These are phyloP conservation scores for Setophaga kirtlandii DNA, from an alignment of 2,113 vertebrate species.

Conservation along the genomic window DNA sequence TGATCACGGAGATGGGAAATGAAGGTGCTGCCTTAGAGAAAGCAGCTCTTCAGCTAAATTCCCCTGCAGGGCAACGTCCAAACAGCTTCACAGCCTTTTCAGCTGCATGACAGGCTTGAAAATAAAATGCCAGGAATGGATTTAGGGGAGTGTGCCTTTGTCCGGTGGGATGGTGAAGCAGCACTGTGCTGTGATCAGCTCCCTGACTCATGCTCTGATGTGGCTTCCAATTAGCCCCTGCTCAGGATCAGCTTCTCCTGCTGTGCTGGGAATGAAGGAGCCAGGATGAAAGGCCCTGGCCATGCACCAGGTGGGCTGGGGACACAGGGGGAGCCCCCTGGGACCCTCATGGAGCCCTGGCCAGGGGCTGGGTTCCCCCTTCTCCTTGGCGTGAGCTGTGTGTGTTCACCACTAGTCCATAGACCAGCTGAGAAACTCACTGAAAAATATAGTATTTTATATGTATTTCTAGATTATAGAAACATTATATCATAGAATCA, in stretches of 20 bases:
- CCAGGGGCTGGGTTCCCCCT: rapidly evolving
- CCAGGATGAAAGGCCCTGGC: not conserved
- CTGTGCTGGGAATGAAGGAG: not conserved
- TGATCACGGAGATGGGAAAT: not conserved
- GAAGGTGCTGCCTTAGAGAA: not conserved
- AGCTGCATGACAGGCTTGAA: not conserved
- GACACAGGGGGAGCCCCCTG: rapidly evolving
- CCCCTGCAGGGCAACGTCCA: not conserved
- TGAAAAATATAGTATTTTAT: not conserved
- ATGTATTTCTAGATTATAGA: not conserved
- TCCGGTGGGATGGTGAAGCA: not conserved
- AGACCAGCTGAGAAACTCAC: not conserved
- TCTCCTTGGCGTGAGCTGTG: rapidly evolving
- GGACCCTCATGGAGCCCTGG: not conserved
- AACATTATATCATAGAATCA: not conserved
- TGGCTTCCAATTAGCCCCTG: not conserved
- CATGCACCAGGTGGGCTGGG: not conserved
- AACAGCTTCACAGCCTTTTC: conserved; percentile 2
- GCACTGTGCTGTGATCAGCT: not conserved
- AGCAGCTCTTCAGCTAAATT: not conserved
- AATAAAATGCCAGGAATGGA: not conserved
- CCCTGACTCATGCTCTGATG: not conserved
- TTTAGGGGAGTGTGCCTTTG: not conserved
- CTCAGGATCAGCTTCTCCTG: rapidly evolving
- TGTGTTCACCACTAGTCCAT: not conserved